Conservation (phyloP, 2,888 invertebrate species). For the Chrysotoxum bicinctum region DNA sequence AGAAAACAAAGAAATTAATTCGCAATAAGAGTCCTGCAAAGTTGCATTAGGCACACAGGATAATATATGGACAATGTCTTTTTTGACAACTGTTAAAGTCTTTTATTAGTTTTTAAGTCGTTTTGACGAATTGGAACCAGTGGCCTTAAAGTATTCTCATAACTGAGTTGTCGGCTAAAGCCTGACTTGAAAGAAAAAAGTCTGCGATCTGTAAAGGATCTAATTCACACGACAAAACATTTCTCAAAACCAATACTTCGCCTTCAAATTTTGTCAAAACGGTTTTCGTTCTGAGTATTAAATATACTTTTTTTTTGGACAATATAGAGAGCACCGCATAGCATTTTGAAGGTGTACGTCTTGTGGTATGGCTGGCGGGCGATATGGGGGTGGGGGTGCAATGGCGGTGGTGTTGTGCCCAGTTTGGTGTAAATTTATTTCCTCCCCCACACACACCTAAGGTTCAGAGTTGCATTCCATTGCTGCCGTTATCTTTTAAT, state of each 20-base stretch:
- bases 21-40: not conserved
- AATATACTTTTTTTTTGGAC: conserved; percentile 59
- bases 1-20: conserved; percentile 10
- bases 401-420: not conserved
- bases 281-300: conserved; percentile 55
- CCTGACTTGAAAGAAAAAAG: too few species aligned
- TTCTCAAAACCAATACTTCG: not conserved
- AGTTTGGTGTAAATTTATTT: conserved; percentile 67
- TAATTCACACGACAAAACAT: not conserved
- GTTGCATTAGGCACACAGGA: too few species aligned
- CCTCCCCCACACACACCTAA: conserved; percentile 6
- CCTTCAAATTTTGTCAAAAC: conserved; percentile 7
- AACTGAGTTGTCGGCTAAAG: too few species aligned
- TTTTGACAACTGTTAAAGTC: too few species aligned
- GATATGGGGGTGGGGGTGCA: not conserved
- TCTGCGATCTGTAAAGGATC: too few species aligned
- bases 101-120: too few species aligned
- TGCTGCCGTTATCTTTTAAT: conserved; percentile 66
- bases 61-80: too few species aligned
- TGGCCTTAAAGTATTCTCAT: too few species aligned
- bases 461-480: conserved; percentile 53
- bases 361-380: conserved; percentile 14
- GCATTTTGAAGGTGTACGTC: conserved; percentile 51
- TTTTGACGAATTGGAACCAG: too few species aligned
- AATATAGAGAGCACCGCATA: conserved; percentile 27